Evolutionary conservation across 2,797 vertebrate genomes (phyloP).

Genomic region (Pangasius krempfi): DNA sequence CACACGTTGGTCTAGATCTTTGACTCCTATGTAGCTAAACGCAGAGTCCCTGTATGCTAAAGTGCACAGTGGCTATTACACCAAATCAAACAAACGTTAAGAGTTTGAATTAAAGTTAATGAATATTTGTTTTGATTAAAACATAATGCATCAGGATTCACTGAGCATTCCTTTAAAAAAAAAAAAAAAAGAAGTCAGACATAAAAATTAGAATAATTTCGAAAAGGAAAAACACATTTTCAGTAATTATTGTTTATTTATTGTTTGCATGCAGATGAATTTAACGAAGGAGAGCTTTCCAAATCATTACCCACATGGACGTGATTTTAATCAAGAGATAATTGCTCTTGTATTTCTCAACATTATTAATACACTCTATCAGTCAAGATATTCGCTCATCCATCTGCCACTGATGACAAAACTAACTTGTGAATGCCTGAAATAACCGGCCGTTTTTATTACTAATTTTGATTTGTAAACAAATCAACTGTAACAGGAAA

Average conservation of each 20-base stretch:
- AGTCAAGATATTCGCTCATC: constrained; percentile 25
- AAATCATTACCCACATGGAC: not conserved
- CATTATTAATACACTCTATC: constrained; percentile 25
- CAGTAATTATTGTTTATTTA: constrained; percentile 8
- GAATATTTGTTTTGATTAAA: not conserved
- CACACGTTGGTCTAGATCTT: not conserved
- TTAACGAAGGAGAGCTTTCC: not conserved
- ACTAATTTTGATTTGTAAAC: not conserved
- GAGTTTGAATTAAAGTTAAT: not conserved
- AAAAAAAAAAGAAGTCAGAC: too few species aligned
- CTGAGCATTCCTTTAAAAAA: not conserved
- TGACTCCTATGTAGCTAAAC: not conserved
- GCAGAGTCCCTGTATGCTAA: not conserved
- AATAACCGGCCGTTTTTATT: constrained; percentile 12
- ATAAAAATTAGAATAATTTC: not conserved
- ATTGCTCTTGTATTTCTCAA: constrained; percentile 39
- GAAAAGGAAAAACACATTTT: not conserved
- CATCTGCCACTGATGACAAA: constrained; percentile 43
- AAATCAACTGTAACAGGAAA: not conserved
- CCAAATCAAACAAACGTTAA: not conserved
- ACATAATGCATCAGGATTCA: not conserved
- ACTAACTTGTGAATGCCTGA: constrained; percentile 23
- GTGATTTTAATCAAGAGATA: constrained; percentile 32
- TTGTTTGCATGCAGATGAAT: not conserved
- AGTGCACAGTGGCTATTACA: not conserved